Base-by-base conservation (phyloP, 2,888 invertebrate genomes). In the Bombyx huttoni region DNA sequence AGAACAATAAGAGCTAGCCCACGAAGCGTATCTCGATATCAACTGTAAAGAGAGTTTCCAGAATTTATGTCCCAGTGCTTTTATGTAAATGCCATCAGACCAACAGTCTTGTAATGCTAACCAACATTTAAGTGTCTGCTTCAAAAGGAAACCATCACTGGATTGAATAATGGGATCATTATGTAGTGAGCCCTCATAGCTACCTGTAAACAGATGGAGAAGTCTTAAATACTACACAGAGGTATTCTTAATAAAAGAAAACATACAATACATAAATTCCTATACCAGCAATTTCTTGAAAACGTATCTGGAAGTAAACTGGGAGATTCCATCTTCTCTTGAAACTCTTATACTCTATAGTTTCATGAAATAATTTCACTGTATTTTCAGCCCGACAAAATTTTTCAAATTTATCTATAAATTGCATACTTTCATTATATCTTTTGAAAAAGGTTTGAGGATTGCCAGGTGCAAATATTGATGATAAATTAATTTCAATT, bases 251-350 rank as follows among this genome's bases (percentile, higher is more conserved):
- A 54, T 49, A 5, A 40, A 49, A 50, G 48, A 51, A 52, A 54
- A 54, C 33, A 35, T 51, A 51, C 53, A 49, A 54, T 48, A 51
- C 40, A 35, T 45, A 46, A 48, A 49, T 24, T 12, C 46, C 51
- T 24, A 56, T 84, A 61, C 94, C 94, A 52, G 96, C 96, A 71
- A 98, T 95, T 85, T 97, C 96, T 89, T 98, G 98, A 85, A 97
- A 98, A 60, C 97, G 91, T 61, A 97, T 95, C 86, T 98, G 98
- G 78, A 96, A 98, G 81, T 98, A 98, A n/a, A 98, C 97, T 10
- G 97, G 95, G 51, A 98, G 89, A 81, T 98, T 98, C 95, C 98
- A 98, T 63, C 95, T 92, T 59, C 92, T 92, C 61, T 96, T 91
- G 70, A 97, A 96, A 58, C 91, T 92, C 66, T 92, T 92, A 69